Percentiles rank a stretch among this genome's conserved stretches.
phyloP scores from a whole-genome alignment of 2,113 vertebrate species.

The Oryzias curvinotus region DNA sequence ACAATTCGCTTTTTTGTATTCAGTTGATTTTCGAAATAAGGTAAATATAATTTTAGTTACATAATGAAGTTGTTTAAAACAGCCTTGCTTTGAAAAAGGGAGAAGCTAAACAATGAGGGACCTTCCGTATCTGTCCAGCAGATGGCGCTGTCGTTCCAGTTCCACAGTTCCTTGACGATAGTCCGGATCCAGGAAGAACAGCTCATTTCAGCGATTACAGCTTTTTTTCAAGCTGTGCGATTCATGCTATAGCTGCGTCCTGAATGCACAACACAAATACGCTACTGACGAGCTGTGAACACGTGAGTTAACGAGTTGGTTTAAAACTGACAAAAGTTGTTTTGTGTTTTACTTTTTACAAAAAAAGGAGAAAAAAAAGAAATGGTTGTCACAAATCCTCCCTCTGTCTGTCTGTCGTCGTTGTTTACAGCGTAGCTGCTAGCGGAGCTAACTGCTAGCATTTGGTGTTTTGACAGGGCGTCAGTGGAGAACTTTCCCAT shows the following conservation, averaged over 20 bases:
- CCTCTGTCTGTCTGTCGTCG: too few relatives aligned
- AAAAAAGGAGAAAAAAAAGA: too few relatives aligned
- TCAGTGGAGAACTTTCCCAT: not conserved
- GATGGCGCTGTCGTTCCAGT: constrained; percentile 21
- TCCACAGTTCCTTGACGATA: constrained; percentile 8
- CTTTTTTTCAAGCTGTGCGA: not conserved
- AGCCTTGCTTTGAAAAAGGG: too few relatives aligned
- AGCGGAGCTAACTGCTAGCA: not conserved
- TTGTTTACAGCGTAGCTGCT: not conserved
- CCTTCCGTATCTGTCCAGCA: constrained; percentile 21
- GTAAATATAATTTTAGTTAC: too few relatives aligned
- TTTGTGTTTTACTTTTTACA: not conserved
- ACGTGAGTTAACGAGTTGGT: constrained; percentile 4
- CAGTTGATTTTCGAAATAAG: too few relatives aligned
- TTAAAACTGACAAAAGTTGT: not conserved
- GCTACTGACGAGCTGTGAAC: rapidly evolving
- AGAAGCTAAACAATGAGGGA: too few relatives aligned
- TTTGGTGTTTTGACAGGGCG: constrained; percentile 7
- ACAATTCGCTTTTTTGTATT: too few relatives aligned
- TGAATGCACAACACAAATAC: not conserved
- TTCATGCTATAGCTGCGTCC: not conserved
- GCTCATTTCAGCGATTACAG: not conserved
- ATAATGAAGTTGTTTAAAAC: too few relatives aligned
- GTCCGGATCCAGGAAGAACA: constrained; percentile 43
- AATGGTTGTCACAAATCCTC: too few relatives aligned